Percentiles rank a stretch among this genome's conserved stretches.
phyloP scores from a whole-genome alignment of 1,140 invertebrate genomes.

The Drosophila parvula region DNA sequence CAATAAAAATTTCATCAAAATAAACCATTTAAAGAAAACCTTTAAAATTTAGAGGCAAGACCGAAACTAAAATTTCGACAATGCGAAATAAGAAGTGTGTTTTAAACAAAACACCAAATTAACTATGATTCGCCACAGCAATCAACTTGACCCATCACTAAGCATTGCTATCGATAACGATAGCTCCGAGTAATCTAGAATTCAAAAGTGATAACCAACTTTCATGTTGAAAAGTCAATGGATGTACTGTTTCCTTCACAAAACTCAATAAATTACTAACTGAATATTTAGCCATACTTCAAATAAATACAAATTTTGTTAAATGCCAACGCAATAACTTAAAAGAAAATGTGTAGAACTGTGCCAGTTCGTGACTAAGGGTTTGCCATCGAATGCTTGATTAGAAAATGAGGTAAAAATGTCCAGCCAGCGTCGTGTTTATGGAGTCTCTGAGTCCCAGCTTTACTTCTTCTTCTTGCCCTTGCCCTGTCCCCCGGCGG shows the following conservation, averaged over 20 bases:
- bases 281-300: constrained; percentile 46
- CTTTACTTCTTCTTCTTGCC: constrained; percentile 84
- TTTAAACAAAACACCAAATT: not conserved
- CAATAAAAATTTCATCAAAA: not conserved
- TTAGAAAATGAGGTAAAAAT: constrained; percentile 47
- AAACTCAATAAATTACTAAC: constrained; percentile 77
- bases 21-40: not conserved
- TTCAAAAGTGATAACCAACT: not conserved
- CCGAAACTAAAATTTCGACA: not conserved
- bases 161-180: constrained; percentile 3
- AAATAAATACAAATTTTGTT: constrained; percentile 62
- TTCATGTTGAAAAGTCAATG: constrained; percentile 47
- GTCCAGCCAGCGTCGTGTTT: constrained; percentile 16
- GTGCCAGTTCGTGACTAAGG: constrained; percentile 36
- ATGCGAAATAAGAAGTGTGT: not conserved
- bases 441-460: not conserved
- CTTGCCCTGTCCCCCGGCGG: constrained; percentile 74
- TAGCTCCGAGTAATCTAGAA: not conserved
- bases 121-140: not conserved
- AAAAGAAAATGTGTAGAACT: constrained; percentile 58
- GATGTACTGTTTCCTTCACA: constrained; percentile 57
- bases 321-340: constrained; percentile 67
- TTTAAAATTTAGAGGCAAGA: not conserved
- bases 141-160: not conserved
- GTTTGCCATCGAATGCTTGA: constrained; percentile 44